A percentile compares a stretch with the other conserved stretches of the same genome.
Conservation (phyloP, 2,797 vertebrate genomes). For the Buphagus erythrorhynchus region DNA sequence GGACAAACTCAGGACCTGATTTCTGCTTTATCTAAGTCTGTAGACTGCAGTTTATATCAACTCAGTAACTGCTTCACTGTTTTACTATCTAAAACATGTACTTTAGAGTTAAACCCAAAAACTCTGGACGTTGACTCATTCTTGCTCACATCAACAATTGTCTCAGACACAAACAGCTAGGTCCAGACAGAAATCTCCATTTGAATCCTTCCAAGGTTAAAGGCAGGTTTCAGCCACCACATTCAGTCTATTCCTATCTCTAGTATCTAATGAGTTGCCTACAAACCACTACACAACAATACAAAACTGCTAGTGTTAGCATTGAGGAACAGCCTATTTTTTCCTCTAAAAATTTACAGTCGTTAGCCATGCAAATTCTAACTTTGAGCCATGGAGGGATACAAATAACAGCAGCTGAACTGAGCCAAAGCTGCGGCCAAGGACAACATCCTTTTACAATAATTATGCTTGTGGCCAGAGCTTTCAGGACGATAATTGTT, state of each 20-base stretch:
- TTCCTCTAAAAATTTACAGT: conserved; percentile 33
- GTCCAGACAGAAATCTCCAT: background rate
- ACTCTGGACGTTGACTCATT: background rate
- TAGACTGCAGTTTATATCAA: background rate
- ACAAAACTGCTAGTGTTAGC: conserved; percentile 46
- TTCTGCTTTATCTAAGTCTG: background rate
- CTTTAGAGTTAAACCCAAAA: background rate
- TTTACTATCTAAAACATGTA: background rate
- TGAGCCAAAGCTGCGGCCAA: conserved; percentile 28
- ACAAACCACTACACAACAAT: background rate
- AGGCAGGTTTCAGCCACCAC: background rate
- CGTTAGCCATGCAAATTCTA: conserved; percentile 26
- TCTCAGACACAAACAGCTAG: background rate
- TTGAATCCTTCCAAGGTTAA: background rate
- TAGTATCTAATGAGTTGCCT: background rate
- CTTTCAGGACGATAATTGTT: conserved; percentile 57
- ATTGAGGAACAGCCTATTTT: conserved; percentile 18
- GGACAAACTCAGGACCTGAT: background rate
- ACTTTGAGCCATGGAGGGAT: conserved; percentile 37
- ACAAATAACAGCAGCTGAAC: conserved; percentile 40
- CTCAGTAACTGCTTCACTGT: background rate
- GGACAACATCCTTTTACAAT: conserved; percentile 58
- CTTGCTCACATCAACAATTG: background rate
- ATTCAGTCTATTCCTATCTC: background rate
- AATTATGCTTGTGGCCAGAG: conserved; percentile 55